These are phyloP conservation scores for Polyommatus icarus DNA, from an alignment of 2,888 invertebrate species.

Conservation along the genomic window DNA sequence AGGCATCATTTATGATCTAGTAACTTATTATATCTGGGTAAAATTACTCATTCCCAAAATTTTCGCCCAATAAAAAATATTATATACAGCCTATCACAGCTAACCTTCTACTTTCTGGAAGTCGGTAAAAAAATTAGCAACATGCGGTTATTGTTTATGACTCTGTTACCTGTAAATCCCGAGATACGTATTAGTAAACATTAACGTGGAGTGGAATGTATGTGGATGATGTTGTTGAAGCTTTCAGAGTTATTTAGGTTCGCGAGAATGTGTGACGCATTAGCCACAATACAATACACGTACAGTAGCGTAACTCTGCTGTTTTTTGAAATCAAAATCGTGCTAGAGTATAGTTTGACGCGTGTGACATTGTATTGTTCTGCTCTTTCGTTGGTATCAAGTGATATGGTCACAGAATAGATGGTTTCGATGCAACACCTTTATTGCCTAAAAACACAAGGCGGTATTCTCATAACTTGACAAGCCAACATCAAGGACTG, in stretches of 20 bases:
- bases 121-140: not conserved
- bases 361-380: no score
- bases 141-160: not conserved
- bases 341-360: no score
- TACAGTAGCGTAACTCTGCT: not conserved
- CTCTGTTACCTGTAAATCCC: not conserved
- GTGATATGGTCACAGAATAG: no score
- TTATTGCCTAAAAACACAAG: no score
- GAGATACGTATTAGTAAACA: constrained; percentile 6
- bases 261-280: constrained; percentile 60
- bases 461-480: no score
- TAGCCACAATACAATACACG: not conserved
- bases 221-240: constrained; percentile 33
- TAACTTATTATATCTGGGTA: not conserved
- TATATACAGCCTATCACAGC: not conserved
- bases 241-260: constrained; percentile 58
- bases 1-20: no score
- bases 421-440: no score
- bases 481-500: no score
- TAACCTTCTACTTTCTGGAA: no score
- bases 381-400: no score
- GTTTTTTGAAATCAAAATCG: not conserved
- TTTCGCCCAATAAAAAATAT: not conserved
- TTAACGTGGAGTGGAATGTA: not conserved
- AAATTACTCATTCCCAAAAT: not conserved